Conservation (phyloP, 2,113 vertebrate species). For the Strix aluco region DNA sequence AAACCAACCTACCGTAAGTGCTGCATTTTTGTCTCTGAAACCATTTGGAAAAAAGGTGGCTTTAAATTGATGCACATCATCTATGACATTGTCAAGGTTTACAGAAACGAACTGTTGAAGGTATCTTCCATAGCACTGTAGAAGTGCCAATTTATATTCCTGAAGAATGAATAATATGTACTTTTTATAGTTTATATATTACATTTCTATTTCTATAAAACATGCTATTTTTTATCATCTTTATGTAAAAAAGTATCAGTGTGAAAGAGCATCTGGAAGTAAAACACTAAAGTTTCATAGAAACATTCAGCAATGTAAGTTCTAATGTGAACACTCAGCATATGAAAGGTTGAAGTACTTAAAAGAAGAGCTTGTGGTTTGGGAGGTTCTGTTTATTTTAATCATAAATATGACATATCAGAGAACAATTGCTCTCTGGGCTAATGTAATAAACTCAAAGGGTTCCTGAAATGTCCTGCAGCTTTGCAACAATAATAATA, state of each 20-base stretch:
- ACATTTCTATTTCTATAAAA: neutral
- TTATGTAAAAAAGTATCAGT: neutral
- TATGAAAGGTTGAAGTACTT: neutral
- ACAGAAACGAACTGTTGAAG: conserved; percentile 76
- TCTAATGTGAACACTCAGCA: neutral
- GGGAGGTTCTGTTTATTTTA: neutral
- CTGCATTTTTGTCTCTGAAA: conserved; percentile 75
- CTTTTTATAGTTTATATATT: neutral
- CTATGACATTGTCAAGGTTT: conserved; percentile 70
- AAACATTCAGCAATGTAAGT: neutral
- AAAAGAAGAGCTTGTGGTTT: neutral
- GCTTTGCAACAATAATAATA: neutral
- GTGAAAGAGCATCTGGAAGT: neutral
- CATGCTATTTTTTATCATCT: neutral
- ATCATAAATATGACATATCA: neutral
- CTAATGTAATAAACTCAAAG: neutral
- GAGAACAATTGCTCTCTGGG: neutral
- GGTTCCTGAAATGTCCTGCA: neutral
- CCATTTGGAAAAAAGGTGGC: conserved; percentile 85
- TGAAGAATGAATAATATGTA: conserved; percentile 45
- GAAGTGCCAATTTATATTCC: conserved; percentile 87
- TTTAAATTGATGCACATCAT: conserved; percentile 79
- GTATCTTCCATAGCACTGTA: conserved; percentile 86
- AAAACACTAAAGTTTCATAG: neutral
- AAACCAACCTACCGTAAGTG: conserved; percentile 74